phyloP scores from a whole-genome alignment of 2,797 vertebrate genomes.

The Momotus momota region DNA sequence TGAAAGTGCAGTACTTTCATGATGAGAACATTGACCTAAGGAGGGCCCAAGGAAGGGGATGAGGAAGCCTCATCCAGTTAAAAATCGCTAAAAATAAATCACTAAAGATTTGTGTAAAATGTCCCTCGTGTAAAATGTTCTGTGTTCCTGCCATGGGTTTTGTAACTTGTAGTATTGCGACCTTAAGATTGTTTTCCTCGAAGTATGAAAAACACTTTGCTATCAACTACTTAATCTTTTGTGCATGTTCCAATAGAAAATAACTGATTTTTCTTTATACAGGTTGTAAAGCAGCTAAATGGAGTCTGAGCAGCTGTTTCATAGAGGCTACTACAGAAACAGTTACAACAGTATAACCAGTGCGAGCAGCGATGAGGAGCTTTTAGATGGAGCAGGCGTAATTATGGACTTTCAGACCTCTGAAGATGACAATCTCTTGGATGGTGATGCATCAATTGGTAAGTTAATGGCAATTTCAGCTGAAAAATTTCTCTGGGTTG shows the following conservation, averaged over 20 bases:
- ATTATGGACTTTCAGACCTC: conserved; percentile 99
- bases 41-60: not conserved
- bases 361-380: conserved; percentile 97
- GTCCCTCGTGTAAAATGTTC: not conserved
- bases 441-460: conserved; percentile 95
- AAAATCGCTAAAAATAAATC: not conserved
- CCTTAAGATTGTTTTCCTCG: not conserved
- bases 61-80: not conserved
- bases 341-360: conserved; percentile 99
- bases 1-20: not conserved
- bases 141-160: not conserved
- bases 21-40: not conserved
- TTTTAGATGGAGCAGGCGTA: conserved; percentile 95
- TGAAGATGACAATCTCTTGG: conserved; percentile 97
- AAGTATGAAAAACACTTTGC: not conserved
- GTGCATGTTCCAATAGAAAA: conserved; percentile 17
- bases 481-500: not conserved
- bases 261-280: not conserved
- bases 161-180: not conserved
- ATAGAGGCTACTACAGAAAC: conserved; percentile 95
- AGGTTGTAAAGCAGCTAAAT: conserved; percentile 92
- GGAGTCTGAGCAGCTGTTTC: conserved; percentile 99
- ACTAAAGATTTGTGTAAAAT: not conserved
- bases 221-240: not conserved
- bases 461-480: conserved; percentile 63